Conservation (phyloP, 2,888 invertebrate genomes). For the Napeogenes inachia region DNA sequence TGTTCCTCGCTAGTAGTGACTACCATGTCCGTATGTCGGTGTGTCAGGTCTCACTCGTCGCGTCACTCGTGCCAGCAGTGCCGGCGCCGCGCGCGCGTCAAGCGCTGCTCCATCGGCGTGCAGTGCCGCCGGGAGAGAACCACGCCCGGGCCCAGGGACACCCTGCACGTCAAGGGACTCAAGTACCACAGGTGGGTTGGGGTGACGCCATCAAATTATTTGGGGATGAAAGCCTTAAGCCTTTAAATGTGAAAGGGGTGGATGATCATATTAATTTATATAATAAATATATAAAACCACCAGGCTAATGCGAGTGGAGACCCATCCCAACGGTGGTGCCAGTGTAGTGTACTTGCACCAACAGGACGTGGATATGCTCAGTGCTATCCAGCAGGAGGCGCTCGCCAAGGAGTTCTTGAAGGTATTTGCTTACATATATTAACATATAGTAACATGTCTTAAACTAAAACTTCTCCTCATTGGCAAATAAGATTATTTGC, state of each 20-base stretch:
- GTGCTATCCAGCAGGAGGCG: constrained; percentile 83
- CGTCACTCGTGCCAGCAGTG: constrained; percentile 79
- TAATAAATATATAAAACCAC: constrained; percentile 20
- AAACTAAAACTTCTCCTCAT: background rate
- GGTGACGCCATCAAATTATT: background rate
- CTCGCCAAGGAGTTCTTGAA: constrained; percentile 93
- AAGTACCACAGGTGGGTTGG: constrained; percentile 64
- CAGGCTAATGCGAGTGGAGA: constrained; percentile 90
- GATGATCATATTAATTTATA: no score
- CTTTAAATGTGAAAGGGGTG: no score
- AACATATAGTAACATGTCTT: background rate
- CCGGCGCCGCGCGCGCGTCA: constrained; percentile 82
- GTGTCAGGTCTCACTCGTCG: constrained; percentile 46
- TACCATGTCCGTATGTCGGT: background rate
- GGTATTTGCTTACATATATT: constrained; percentile 51
- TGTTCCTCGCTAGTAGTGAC: no score
- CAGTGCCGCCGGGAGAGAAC: constrained; percentile 80
- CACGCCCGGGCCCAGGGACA: constrained; percentile 55
- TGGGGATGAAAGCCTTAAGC: no score
- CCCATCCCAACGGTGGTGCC: constrained; percentile 96
- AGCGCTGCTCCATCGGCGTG: constrained; percentile 83
- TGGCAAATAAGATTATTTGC: no score
- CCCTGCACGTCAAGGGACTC: constrained; percentile 61
- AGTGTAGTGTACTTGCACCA: constrained; percentile 93
- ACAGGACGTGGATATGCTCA: constrained; percentile 88